Base-by-base conservation (phyloP, 1,140 invertebrate species). In the Drosophila ogumai region DNA sequence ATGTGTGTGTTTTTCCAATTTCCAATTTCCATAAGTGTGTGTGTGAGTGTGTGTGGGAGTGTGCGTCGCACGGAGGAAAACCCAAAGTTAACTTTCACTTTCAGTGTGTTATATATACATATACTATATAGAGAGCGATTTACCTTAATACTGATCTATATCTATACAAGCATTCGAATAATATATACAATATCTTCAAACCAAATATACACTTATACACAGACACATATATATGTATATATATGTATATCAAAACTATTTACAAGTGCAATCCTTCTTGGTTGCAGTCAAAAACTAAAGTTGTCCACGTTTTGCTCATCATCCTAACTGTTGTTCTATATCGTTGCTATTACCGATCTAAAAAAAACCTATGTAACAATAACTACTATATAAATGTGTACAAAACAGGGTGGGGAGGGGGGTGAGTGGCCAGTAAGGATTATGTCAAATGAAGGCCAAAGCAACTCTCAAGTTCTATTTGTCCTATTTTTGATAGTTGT, bases 401-500 rank as follows among this genome's bases (percentile, higher is more conserved):
- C 54, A 60, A 72, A 73, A 40, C 9, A 38, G 12, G 7, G 7
- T 9, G 15, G 13, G 17, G 28, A 10, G 7, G 13, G 15, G 13
- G 17, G 28, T 9, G 25, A 19, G 17, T 19, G 19, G 31, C 19
- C n/a, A n/a, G 10, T 4, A 5, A 25, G 17, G 31, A 34, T 32
- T 12, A 9, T 40, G 5, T 13, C 19, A 34, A n/a, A 8, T 52
- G 47, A 19, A 69, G 44, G 56, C 56, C 68, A 61, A 46, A 28
- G 22, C 25, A 74, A 54, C 43, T 56, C 64, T 65, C 49, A 46
- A 71, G 61, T 88, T 86, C 65, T 68, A 73, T 86, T 87, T 82
- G 74, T 88, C 81, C 79, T 86, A 86, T 86, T 86, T 86, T 88
- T 86, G 82, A 86, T 86, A 86, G 82, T 82, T 76, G 80, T 79